Conservation (phyloP, 2,113 vertebrate species). For the Oncorhynchus masou region DNA sequence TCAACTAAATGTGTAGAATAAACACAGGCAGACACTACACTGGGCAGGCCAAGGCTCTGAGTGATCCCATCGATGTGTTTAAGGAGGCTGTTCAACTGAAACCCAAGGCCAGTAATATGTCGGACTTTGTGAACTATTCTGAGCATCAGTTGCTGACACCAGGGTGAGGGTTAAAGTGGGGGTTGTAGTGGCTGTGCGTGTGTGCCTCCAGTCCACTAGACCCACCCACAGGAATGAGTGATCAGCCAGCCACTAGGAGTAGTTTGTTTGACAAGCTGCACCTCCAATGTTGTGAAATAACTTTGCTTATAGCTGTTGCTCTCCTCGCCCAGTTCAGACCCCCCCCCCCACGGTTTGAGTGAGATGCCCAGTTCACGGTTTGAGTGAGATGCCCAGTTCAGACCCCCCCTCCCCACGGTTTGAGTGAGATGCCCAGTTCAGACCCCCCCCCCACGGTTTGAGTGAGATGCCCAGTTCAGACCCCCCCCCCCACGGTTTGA, state of each 20-base stretch:
- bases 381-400: too few species aligned
- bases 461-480: too few species aligned
- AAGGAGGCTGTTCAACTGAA: conserved; percentile 71
- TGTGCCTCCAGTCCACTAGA: conserved; percentile 52
- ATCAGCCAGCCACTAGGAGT: conserved; percentile 28
- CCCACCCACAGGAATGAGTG: conserved; percentile 51
- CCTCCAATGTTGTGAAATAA: conserved; percentile 48
- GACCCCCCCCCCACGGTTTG: too few species aligned
- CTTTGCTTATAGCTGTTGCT: conserved; percentile 35
- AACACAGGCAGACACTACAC: not conserved
- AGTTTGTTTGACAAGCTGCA: conserved; percentile 42
- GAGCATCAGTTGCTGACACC: conserved; percentile 78
- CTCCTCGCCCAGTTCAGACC: conserved; percentile 17
- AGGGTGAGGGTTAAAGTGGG: conserved; percentile 48
- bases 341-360: too few species aligned
- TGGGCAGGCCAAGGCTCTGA: conserved; percentile 37
- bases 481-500: too few species aligned
- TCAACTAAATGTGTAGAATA: too few species aligned
- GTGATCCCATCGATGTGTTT: conserved; percentile 72
- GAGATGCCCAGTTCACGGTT: too few species aligned
- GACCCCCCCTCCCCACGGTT: too few species aligned
- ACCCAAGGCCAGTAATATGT: conserved; percentile 75
- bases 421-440: too few species aligned
- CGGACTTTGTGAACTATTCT: conserved; percentile 82
- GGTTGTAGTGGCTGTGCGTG: conserved; percentile 24